These are phyloP conservation scores for Cyanistes caeruleus DNA, from an alignment of 2,113 vertebrate genomes.

Conservation along the genomic window DNA sequence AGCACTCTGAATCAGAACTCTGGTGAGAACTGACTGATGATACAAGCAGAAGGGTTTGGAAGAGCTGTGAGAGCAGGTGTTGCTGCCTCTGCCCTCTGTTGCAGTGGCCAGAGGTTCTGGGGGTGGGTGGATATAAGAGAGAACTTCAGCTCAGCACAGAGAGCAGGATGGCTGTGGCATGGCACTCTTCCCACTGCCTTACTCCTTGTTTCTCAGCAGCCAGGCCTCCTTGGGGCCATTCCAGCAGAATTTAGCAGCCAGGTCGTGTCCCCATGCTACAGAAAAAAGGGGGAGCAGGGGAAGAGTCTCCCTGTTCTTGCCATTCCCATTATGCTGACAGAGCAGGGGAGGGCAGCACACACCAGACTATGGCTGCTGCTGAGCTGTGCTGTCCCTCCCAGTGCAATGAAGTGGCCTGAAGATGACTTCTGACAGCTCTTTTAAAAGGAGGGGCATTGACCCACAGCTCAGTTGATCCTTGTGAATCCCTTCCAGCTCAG, in stretches of 20 bases:
- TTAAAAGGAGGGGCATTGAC: neutral
- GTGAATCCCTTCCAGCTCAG: neutral
- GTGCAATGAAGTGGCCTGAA: neutral
- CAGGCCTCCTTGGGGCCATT: neutral
- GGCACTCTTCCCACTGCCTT: neutral
- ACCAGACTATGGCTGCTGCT: neutral
- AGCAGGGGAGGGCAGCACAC: neutral
- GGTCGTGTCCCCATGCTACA: neutral
- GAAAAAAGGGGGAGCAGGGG: neutral
- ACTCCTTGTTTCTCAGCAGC: neutral
- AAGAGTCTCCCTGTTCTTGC: neutral
- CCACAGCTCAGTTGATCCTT: neutral
- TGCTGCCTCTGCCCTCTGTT: neutral
- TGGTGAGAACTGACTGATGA: neutral
- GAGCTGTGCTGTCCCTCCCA: neutral
- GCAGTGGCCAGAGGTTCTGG: neutral
- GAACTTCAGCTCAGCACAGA: rapidly evolving
- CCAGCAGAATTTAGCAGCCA: neutral
- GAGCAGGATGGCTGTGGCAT: neutral
- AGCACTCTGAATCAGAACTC: neutral
- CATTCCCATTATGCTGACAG: neutral
- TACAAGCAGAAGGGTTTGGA: neutral
- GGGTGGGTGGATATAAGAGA: neutral
- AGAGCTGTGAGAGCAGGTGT: neutral
- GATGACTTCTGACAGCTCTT: neutral